Evolutionary conservation across 2,113 vertebrate genomes (phyloP).

Genomic region (Gallinago media): DNA sequence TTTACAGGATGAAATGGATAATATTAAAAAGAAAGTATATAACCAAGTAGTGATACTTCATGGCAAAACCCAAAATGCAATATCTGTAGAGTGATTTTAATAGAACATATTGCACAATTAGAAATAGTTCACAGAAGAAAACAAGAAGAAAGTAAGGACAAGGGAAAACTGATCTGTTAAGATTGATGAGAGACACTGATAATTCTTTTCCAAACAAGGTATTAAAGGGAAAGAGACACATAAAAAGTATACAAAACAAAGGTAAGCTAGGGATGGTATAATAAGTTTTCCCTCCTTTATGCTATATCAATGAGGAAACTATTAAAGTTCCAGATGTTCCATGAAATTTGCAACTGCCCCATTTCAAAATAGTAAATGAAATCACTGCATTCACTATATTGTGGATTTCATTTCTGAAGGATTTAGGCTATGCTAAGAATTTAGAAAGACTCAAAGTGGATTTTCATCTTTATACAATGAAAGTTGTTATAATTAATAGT

Average conservation of each 20-base stretch:
- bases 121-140: background rate
- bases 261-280: background rate
- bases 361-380: background rate
- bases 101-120: background rate
- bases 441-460: background rate
- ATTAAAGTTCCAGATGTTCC: background rate
- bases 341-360: background rate
- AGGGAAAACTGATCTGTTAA: background rate
- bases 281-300: background rate
- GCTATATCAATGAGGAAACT: background rate
- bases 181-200: background rate
- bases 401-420: background rate
- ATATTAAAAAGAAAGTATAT: background rate
- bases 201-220: background rate
- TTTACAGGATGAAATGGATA: background rate
- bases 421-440: background rate
- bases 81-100: background rate
- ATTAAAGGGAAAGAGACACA: background rate
- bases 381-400: background rate
- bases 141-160: background rate
- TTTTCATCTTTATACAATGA: background rate
- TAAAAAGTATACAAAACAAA: background rate
- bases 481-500: background rate
- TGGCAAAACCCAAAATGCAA: background rate
- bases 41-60: background rate